Evolutionary conservation across 1,140 invertebrate genomes (phyloP).

Genomic region (Tetragonula clypearis): DNA sequence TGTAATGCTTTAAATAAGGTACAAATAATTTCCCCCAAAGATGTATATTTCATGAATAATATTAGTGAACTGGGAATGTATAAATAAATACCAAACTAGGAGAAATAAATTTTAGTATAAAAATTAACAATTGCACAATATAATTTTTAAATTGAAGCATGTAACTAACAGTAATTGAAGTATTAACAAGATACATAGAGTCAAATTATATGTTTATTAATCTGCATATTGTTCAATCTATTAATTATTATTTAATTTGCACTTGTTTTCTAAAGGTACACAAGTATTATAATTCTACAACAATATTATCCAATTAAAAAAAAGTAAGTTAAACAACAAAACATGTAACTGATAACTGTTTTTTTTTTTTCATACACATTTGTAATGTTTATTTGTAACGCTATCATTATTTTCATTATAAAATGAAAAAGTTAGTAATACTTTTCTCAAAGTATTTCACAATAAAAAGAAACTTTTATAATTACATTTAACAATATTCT

Average conservation of each 20-base stretch:
- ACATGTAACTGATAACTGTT: neutral
- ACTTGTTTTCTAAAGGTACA: conserved; percentile 26
- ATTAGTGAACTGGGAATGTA: conserved; percentile 53
- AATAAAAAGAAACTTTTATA: conserved; percentile 12
- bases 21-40: conserved; percentile 6
- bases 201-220: conserved; percentile 17
- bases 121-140: conserved; percentile 19
- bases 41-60: neutral
- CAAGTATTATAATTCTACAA: conserved; percentile 11
- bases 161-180: neutral
- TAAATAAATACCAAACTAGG: conserved; percentile 50
- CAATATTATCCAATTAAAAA: conserved; percentile 26
- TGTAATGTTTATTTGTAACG: neutral
- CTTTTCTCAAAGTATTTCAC: neutral
- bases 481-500: neutral
- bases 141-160: conserved; percentile 4
- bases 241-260: conserved; percentile 7
- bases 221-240: conserved; percentile 30
- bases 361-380: neutral
- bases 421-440: neutral
- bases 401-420: conserved; percentile 26
- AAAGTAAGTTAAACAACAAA: conserved; percentile 31
- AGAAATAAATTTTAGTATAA: conserved; percentile 8
- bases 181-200: neutral
- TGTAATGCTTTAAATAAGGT: neutral